Conservation (phyloP, 2,113 vertebrate species). For the Oenanthe oenanthe region DNA sequence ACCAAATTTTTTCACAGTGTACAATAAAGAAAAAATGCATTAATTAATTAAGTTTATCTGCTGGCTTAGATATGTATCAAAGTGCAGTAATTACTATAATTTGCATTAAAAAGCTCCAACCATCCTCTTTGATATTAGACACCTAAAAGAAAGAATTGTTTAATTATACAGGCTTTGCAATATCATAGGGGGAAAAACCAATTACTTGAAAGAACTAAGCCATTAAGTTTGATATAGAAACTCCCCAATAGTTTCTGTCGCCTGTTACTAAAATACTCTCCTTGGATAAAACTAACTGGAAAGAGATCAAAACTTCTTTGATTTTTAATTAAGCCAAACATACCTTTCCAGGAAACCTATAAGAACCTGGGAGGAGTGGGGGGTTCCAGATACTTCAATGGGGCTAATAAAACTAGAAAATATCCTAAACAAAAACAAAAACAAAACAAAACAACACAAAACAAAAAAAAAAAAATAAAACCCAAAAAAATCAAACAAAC, state of each 20-base stretch:
- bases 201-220: neutral
- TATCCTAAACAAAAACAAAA: neutral
- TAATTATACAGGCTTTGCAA: neutral
- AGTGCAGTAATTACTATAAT: neutral
- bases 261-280: accelerated
- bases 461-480: neutral
- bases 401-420: neutral
- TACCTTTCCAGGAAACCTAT: neutral
- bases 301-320: neutral
- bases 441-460: too few species aligned
- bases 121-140: neutral
- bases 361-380: neutral
- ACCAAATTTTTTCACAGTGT: neutral
- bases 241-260: neutral
- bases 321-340: neutral
- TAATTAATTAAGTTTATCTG: neutral
- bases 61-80: neutral
- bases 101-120: neutral
- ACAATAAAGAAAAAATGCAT: neutral
- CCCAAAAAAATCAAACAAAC: too few species aligned
- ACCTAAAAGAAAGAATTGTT: neutral
- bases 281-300: neutral
- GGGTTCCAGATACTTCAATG: neutral
- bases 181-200: accelerated
- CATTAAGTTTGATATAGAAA: neutral